phyloP scores from a whole-genome alignment of 2,797 vertebrate species.

The Lacerta viridis region DNA sequence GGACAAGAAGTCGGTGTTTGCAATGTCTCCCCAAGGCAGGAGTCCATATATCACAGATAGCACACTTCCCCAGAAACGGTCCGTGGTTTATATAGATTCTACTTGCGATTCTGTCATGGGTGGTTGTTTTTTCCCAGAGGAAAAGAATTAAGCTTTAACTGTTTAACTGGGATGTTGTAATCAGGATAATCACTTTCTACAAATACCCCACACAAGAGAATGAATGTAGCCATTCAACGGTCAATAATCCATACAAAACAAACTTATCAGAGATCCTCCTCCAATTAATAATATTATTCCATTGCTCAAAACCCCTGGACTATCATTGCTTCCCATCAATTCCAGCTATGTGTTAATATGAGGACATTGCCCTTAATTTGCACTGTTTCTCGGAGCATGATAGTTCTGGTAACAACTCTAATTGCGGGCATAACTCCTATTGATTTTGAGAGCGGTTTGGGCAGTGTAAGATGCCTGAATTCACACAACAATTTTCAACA shows the following conservation, averaged over 20 bases:
- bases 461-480: not conserved
- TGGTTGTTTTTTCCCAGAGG: not conserved
- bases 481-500: not conserved
- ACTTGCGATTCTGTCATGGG: slow-evolving; percentile 6
- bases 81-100: not conserved
- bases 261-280: not conserved
- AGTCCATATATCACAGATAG: not conserved
- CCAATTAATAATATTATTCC: not conserved
- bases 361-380: slow-evolving; percentile 7
- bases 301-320: not conserved
- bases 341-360: not conserved
- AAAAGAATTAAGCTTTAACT: slow-evolving; percentile 1
- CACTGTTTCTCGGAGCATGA: not conserved
- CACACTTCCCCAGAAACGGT: not conserved
- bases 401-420: slow-evolving; percentile 24
- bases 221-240: not conserved
- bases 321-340: not conserved
- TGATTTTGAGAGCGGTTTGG: not conserved
- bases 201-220: slow-evolving; percentile 12
- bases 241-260: slow-evolving; percentile 33
- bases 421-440: not conserved
- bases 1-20: not conserved
- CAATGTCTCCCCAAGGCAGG: not conserved
- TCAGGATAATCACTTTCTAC: slow-evolving; percentile 11
- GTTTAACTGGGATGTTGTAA: slow-evolving; percentile 16